These are phyloP conservation scores for Cyclargus thomasi DNA, from an alignment of 1,140 invertebrate genomes.

Conservation along the genomic window DNA sequence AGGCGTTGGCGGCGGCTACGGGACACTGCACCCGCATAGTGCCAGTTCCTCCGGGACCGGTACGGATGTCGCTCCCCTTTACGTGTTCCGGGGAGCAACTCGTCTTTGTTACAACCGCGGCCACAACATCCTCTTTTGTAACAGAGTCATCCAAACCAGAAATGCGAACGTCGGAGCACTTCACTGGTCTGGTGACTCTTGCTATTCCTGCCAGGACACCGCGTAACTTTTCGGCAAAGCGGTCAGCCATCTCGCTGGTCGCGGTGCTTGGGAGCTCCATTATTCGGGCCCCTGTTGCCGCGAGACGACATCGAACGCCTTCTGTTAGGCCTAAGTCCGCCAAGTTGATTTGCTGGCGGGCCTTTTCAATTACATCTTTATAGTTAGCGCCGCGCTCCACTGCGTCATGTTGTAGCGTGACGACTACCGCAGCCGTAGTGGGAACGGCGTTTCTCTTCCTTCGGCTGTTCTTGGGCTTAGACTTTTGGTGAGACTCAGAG, in stretches of 20 bases:
- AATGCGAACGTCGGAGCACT: too few species aligned
- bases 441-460: too few species aligned
- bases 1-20: not conserved
- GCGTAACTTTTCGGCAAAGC: constrained; percentile 19
- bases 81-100: constrained; percentile 19
- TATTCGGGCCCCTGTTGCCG: constrained; percentile 26
- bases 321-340: not conserved
- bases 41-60: not conserved
- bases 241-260: too few species aligned
- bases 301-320: not conserved
- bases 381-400: constrained; percentile 13
- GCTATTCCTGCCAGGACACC: not conserved
- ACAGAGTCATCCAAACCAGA: too few species aligned
- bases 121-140: too few species aligned
- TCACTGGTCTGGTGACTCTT: not conserved
- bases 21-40: too few species aligned
- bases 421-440: constrained; percentile 17
- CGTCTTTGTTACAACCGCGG: constrained; percentile 11
- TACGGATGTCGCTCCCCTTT: constrained; percentile 18
- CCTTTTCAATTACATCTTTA: not conserved
- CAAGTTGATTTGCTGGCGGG: constrained; percentile 5
- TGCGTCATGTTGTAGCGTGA: constrained; percentile 24
- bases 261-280: constrained; percentile 26
- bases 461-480: too few species aligned
- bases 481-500: too few species aligned